A percentile compares a stretch with the other conserved stretches of the same genome.
These are phyloP conservation scores for Anguilla rostrata DNA, from an alignment of 2,113 vertebrate species.

Conservation along the genomic window DNA sequence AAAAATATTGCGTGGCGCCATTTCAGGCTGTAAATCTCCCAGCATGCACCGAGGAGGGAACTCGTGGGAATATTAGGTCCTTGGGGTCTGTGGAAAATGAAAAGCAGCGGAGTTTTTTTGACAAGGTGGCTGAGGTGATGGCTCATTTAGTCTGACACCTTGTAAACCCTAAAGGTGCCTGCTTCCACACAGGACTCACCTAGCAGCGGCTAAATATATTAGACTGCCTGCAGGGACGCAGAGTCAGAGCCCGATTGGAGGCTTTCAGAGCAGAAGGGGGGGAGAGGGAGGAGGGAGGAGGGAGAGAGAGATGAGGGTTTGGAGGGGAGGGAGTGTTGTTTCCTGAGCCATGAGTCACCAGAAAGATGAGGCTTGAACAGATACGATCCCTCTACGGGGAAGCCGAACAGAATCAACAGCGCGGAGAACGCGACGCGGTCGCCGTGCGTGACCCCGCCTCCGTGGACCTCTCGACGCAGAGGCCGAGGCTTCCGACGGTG, in stretches of 20 bases:
- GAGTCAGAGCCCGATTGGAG: neutral
- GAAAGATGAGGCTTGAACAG: neutral
- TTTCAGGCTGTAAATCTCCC: neutral
- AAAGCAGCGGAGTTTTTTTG: neutral
- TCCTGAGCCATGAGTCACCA: neutral
- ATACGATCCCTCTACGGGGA: neutral
- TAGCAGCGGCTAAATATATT: slow-evolving; percentile 20
- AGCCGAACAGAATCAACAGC: neutral
- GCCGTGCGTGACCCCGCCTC: neutral
- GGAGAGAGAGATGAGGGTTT: neutral
- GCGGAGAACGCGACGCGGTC: neutral
- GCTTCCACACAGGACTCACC: slow-evolving; percentile 19
- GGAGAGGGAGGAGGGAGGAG: too few relatives aligned
- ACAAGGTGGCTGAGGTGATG: neutral
- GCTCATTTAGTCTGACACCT: slow-evolving; percentile 2
- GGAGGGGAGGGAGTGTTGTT: neutral
- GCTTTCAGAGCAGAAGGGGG: neutral
- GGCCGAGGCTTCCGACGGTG: neutral
- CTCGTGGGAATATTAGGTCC: neutral
- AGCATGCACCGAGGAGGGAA: neutral
- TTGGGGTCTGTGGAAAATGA: neutral
- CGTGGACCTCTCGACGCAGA: neutral
- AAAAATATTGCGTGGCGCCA: neutral
- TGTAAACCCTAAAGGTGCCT: slow-evolving; percentile 17
- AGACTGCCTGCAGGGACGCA: slow-evolving; percentile 13